phyloP scores from a whole-genome alignment of 2,888 invertebrate genomes.

The Athetis lepigone region DNA sequence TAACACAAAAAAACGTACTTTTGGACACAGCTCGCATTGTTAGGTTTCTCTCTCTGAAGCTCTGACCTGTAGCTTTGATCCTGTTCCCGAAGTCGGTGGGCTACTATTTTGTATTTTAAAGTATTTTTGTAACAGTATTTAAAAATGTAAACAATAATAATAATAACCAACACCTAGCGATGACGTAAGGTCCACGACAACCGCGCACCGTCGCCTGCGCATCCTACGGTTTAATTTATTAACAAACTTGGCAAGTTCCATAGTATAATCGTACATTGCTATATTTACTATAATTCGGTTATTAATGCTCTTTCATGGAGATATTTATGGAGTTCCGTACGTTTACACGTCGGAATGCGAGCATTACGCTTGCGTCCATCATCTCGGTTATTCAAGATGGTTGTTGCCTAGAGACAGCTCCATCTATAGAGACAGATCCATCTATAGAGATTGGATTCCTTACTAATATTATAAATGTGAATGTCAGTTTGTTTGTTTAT shows the following conservation, averaged over 20 bases:
- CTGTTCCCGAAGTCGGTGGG: too few relatives aligned
- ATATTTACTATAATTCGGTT: conserved; percentile 39
- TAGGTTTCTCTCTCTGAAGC: too few relatives aligned
- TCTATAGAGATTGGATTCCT: too few relatives aligned
- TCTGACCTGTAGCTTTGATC: too few relatives aligned
- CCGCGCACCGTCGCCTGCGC: conserved; percentile 32
- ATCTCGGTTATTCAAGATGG: not conserved
- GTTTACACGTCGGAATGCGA: conserved; percentile 31
- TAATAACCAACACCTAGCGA: conserved; percentile 16
- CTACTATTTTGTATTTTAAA: too few relatives aligned
- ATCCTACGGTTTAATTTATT: conserved; percentile 52
- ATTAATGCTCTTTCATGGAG: conserved; percentile 33
- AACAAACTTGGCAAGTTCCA: conserved; percentile 58
- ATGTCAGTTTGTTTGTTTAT: too few relatives aligned
- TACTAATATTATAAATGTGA: too few relatives aligned
- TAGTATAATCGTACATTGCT: conserved; percentile 32
- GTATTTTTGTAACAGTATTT: too few relatives aligned
- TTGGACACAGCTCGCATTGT: too few relatives aligned
- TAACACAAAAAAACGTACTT: too few relatives aligned
- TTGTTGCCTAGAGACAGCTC: conserved; percentile 12
- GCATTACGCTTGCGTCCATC: conserved; percentile 13
- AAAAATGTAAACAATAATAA: too few relatives aligned
- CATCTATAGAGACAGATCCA: too few relatives aligned
- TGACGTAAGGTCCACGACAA: conserved; percentile 54
- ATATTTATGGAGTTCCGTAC: conserved; percentile 38